These are phyloP conservation scores for Poeciliopsis retropinna DNA, from an alignment of 2,113 vertebrate genomes.

Conservation along the genomic window DNA sequence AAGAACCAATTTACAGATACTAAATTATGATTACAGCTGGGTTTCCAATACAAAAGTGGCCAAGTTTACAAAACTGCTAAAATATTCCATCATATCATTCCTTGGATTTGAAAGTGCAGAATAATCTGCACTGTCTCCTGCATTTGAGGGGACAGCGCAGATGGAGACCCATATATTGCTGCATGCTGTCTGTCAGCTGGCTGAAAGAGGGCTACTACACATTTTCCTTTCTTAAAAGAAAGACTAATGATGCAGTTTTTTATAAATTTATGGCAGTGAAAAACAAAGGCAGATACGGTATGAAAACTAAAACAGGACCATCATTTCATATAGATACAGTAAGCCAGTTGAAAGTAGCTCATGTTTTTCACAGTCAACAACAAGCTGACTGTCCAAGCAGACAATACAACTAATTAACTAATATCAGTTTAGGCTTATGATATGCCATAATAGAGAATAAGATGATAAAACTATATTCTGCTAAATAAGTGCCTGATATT, in stretches of 20 bases:
- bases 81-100: neutral
- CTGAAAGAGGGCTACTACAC: neutral
- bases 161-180: neutral
- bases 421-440: neutral
- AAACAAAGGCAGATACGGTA: neutral
- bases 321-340: neutral
- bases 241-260: no score
- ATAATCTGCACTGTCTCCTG: no score
- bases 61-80: no score
- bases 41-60: neutral
- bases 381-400: no score
- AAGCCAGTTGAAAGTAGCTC: neutral
- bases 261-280: no score
- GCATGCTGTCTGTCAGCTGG: neutral
- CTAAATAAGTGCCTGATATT: neutral
- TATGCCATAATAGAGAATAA: neutral
- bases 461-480: neutral
- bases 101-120: neutral
- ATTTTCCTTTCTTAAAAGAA: neutral
- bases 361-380: neutral
- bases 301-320: neutral
- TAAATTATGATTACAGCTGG: neutral
- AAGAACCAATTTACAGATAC: neutral
- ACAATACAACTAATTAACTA: neutral
- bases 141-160: no score